Evolutionary conservation across 2,797 vertebrate genomes (phyloP).

Genomic region (Xerus rutilus): DNA sequence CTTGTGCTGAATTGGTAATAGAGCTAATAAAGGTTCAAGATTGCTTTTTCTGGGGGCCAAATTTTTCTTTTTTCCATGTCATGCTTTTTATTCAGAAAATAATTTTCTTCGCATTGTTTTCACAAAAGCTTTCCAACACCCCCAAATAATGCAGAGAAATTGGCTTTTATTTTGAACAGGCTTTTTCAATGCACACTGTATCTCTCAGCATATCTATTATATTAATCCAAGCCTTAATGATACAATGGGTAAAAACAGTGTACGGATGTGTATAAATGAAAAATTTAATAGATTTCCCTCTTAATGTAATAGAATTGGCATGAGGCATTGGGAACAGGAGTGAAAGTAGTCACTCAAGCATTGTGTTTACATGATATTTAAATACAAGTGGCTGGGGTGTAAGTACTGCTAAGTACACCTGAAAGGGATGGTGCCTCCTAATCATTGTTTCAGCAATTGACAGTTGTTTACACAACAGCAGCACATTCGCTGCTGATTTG

Average conservation of each 20-base stretch:
- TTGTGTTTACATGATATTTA: conserved; percentile 97
- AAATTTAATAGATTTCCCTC: conserved; percentile 96
- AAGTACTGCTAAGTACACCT: conserved; percentile 93
- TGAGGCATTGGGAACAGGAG: conserved; percentile 91
- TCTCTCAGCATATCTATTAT: conserved; percentile 90
- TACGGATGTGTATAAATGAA: conserved; percentile 95
- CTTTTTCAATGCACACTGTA: conserved; percentile 84
- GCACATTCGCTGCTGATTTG: conserved; percentile 94
- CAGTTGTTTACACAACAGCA: conserved; percentile 93
- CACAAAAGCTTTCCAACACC: conserved; percentile 88
- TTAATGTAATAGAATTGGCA: conserved; percentile 94
- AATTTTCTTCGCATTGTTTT: conserved; percentile 90
- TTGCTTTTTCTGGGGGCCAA: conserved; percentile 76
- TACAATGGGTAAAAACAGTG: conserved; percentile 95
- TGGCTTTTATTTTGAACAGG: conserved; percentile 91
- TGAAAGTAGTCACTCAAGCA: conserved; percentile 91
- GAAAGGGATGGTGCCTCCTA: conserved; percentile 93
- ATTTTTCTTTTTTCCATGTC: conserved; percentile 83
- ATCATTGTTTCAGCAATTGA: conserved; percentile 97
- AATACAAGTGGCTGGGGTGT: conserved; percentile 95
- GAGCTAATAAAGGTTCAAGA: conserved; percentile 82
- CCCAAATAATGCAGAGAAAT: conserved; percentile 89
- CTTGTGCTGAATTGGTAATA: conserved; percentile 70
- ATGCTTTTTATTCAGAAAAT: conserved; percentile 86
- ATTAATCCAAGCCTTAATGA: conserved; percentile 92